Evolutionary conservation across 2,888 invertebrate species (phyloP).

Genomic region (Pristionchus arcanus): DNA sequence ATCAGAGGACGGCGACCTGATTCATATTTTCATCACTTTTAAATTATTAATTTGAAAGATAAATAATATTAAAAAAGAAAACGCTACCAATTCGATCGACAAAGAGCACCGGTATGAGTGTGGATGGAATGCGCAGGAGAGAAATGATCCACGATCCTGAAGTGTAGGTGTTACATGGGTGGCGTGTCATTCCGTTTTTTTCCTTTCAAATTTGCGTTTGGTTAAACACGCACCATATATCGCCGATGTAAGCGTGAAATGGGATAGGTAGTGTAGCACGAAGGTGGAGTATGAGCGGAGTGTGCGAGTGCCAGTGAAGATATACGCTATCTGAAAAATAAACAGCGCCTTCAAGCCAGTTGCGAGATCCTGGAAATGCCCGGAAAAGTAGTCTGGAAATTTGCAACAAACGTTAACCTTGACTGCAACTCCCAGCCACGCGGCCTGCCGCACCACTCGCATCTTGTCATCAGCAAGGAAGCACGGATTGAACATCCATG

Average conservation of each 20-base stretch:
- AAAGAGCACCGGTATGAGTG: slow-evolving; percentile 63
- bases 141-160: slow-evolving; percentile 56
- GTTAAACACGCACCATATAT: background rate
- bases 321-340: slow-evolving; percentile 57
- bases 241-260: slow-evolving; percentile 61
- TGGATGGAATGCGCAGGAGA: slow-evolving; percentile 64
- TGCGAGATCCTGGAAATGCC: no score
- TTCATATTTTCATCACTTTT: background rate
- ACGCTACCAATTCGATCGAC: slow-evolving; percentile 3
- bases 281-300: slow-evolving; percentile 56
- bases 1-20: slow-evolving; percentile 23
- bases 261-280: slow-evolving; percentile 49
- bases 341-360: no score
- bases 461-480: slow-evolving; percentile 62
- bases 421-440: slow-evolving; percentile 69
- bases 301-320: slow-evolving; percentile 58
- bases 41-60: no score
- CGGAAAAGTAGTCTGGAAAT: no score
- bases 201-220: no score
- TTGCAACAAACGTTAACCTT: slow-evolving; percentile 57
- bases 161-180: no score
- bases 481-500: slow-evolving; percentile 69
- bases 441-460: slow-evolving; percentile 64
- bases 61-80: background rate
- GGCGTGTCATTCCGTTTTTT: no score